phyloP scores from a whole-genome alignment of 37 sponge, comb jelly and placozoan species.

The Chondrosia reniformis region DNA sequence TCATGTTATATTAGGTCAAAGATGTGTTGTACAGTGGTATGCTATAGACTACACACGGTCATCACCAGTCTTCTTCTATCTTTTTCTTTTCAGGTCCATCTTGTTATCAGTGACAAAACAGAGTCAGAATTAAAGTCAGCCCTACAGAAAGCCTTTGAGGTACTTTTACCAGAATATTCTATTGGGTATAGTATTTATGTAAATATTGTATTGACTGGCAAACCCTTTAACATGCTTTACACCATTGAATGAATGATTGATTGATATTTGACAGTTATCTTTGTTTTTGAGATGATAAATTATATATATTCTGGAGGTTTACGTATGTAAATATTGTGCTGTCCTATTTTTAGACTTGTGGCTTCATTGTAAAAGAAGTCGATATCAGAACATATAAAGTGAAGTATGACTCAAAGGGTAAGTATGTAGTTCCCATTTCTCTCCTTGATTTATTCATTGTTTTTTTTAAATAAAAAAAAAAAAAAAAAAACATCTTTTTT shows the following conservation, averaged over 20 bases:
- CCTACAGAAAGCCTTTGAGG: constrained; percentile 33
- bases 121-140: constrained; percentile 34
- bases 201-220: neutral
- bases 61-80: neutral
- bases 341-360: neutral
- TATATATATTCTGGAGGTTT: neutral
- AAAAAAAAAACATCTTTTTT: too few species aligned
- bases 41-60: too few species aligned
- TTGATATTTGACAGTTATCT: too few species aligned
- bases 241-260: neutral
- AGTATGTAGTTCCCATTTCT: too few species aligned
- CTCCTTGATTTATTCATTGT: too few species aligned
- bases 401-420: constrained; percentile 64
- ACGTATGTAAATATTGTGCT: too few species aligned
- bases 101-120: constrained; percentile 54
- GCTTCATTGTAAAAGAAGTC: neutral
- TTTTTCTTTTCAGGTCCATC: constrained; percentile 16
- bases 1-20: too few species aligned
- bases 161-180: constrained; percentile 8
- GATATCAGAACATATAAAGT: constrained; percentile 43
- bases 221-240: neutral
- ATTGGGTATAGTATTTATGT: neutral
- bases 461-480: too few species aligned
- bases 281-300: too few species aligned
- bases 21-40: too few species aligned